phyloP scores from a whole-genome alignment of 2,888 invertebrate genomes.

The Pammene fasciana region DNA sequence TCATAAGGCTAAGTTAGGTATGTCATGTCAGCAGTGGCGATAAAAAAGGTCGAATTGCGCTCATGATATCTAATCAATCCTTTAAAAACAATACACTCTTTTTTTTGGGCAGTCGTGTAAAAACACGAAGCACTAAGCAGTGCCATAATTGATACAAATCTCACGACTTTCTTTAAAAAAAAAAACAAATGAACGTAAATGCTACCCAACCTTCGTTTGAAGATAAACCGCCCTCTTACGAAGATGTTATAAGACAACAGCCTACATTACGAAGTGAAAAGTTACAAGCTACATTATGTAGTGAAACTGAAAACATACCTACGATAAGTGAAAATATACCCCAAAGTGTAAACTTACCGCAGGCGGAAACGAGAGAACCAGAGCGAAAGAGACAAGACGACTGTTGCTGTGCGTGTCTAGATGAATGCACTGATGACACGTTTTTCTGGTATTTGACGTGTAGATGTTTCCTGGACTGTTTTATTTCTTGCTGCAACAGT shows the following conservation, averaged over 20 bases:
- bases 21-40: no score
- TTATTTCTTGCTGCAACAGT: background rate
- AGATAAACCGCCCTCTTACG: constrained; percentile 7
- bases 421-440: background rate
- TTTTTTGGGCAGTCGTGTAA: no score
- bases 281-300: background rate
- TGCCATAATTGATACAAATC: background rate
- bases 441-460: background rate
- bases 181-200: constrained; percentile 12
- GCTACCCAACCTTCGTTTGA: background rate
- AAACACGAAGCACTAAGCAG: no score
- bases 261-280: background rate
- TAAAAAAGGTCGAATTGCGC: background rate
- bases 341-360: no score
- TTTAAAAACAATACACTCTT: no score
- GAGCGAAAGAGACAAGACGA: background rate
- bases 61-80: background rate
- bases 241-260: background rate
- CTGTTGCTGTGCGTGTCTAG: background rate
- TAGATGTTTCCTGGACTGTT: constrained; percentile 1
- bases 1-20: no score
- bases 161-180: background rate
- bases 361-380: no score
- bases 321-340: background rate
- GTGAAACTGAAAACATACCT: background rate